Evolutionary conservation across 2,888 invertebrate species (phyloP).

Genomic region (Lepidochrysops patricia): DNA sequence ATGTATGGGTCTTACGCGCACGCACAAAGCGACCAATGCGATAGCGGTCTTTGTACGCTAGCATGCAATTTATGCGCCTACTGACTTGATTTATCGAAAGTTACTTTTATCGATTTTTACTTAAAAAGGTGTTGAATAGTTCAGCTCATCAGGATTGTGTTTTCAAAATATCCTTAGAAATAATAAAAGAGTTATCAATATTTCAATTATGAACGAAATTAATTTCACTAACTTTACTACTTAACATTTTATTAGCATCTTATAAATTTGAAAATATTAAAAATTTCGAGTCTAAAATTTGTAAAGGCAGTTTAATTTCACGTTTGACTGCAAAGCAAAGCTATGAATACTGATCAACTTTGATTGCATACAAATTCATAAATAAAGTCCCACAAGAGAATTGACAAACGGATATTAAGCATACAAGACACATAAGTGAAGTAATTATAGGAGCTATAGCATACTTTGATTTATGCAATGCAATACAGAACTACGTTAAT

Average conservation of each 20-base stretch:
- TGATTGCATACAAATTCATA: neutral
- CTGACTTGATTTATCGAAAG: conserved; percentile 24
- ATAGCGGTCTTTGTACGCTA: conserved; percentile 52
- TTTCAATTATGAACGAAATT: too few species aligned
- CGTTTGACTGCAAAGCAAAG: neutral
- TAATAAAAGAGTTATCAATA: too few species aligned
- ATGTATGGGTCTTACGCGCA: conserved; percentile 27
- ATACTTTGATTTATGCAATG: neutral
- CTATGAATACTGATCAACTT: neutral
- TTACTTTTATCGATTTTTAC: neutral
- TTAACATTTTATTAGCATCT: too few species aligned
- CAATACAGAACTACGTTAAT: neutral
- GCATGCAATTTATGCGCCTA: conserved; percentile 42
- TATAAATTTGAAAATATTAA: too few species aligned
- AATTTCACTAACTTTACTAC: too few species aligned
- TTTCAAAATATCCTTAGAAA: too few species aligned
- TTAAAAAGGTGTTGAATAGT: neutral
- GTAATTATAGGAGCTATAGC: neutral
- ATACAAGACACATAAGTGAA: neutral
- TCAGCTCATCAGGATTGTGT: too few species aligned
- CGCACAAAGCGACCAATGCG: conserved; percentile 45
- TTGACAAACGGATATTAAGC: neutral
- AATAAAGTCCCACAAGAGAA: neutral
- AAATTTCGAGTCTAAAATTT: too few species aligned
- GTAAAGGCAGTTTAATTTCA: neutral